phyloP scores from a whole-genome alignment of 2,888 invertebrate genomes.

The Pandemis corylana region DNA sequence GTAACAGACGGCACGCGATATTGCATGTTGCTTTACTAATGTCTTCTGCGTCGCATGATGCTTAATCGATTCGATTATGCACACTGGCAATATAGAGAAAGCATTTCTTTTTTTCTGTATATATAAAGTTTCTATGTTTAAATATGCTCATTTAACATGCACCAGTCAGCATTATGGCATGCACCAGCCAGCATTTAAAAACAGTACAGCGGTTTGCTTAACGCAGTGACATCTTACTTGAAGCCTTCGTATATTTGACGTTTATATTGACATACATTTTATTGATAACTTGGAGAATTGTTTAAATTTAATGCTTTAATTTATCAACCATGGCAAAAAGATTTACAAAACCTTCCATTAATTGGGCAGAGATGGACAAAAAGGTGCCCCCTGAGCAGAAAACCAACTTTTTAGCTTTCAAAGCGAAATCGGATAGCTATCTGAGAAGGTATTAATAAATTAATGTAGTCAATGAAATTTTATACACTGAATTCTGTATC shows the following conservation, averaged over 20 bases:
- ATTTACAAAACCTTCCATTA: slow-evolving; percentile 63
- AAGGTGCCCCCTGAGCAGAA: slow-evolving; percentile 65
- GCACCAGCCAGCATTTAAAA: not conserved
- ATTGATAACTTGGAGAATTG: slow-evolving; percentile 1
- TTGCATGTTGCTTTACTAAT: slow-evolving; percentile 55
- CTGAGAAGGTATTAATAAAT: slow-evolving; percentile 58
- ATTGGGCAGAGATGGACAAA: slow-evolving; percentile 70
- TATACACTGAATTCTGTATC: not conserved
- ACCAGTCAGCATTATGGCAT: not conserved
- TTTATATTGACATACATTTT: slow-evolving; percentile 3
- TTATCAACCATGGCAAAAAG: slow-evolving; percentile 62
- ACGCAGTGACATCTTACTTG: not conserved
- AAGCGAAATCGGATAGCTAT: slow-evolving; percentile 70
- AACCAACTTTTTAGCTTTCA: slow-evolving; percentile 66
- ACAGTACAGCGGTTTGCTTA: not conserved
- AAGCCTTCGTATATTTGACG: not conserved
- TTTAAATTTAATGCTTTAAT: not conserved
- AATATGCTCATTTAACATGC: not conserved
- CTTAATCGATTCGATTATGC: slow-evolving; percentile 61
- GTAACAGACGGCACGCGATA: slow-evolving; percentile 63
- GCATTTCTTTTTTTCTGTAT: slow-evolving; percentile 44
- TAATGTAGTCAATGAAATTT: not conserved
- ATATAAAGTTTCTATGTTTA: not conserved
- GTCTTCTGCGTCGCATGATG: slow-evolving; percentile 60
- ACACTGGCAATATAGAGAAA: slow-evolving; percentile 56